phyloP scores from a whole-genome alignment of 2,888 invertebrate species.

The Netelia fuscicornis region DNA sequence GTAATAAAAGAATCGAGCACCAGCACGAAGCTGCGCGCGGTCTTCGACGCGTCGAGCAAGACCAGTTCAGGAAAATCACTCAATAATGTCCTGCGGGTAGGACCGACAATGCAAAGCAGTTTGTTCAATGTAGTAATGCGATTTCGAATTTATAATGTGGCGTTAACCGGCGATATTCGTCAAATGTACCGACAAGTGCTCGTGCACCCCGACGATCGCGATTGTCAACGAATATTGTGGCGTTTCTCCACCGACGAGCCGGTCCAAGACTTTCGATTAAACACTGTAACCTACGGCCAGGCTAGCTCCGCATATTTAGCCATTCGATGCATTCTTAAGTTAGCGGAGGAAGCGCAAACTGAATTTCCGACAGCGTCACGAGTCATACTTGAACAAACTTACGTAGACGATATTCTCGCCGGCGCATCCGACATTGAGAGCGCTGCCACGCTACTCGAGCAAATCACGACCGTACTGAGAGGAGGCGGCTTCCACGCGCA shows the following conservation, averaged over 20 bases:
- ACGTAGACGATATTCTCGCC: constrained; percentile 60
- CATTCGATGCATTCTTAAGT: constrained; percentile 64
- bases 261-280: constrained; percentile 30
- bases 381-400: constrained; percentile 30
- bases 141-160: constrained; percentile 69
- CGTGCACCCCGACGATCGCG: constrained; percentile 43
- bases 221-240: constrained; percentile 60
- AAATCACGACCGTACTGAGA: constrained; percentile 36
- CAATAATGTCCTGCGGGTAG: constrained; percentile 71
- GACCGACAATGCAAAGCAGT: constrained; percentile 70
- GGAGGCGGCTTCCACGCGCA: constrained; percentile 52
- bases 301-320: constrained; percentile 70
- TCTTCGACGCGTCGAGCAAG: constrained; percentile 74
- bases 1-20: constrained; percentile 43
- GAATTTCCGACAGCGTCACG: constrained; percentile 60
- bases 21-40: constrained; percentile 73
- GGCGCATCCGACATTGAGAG: constrained; percentile 61
- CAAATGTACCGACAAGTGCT: constrained; percentile 74
- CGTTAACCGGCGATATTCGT: constrained; percentile 72
- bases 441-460: constrained; percentile 48
- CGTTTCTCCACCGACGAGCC: constrained; percentile 21
- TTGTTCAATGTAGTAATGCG: constrained; percentile 67
- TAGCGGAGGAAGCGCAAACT: constrained; percentile 60
- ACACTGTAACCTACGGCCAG: constrained; percentile 66
- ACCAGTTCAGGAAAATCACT: constrained; percentile 51